Conservation (phyloP, 2,888 invertebrate species). For the Drosophila kambysellisi region DNA sequence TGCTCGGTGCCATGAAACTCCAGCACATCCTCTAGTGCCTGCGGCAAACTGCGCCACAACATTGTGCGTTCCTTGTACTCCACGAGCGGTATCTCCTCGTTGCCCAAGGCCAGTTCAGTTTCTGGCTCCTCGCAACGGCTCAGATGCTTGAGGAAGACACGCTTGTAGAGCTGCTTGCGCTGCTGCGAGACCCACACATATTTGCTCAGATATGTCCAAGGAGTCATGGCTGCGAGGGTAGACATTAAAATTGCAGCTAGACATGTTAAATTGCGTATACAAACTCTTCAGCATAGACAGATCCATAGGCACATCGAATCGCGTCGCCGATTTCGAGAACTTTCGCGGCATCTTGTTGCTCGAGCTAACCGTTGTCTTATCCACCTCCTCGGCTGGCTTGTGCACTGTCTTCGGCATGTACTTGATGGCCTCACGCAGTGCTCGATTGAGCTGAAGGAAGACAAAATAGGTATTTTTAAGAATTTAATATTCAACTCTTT, state of each 20-base stretch:
- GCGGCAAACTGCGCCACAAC: conserved; percentile 70
- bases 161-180: conserved; percentile 87
- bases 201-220: conserved; percentile 90
- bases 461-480: background rate
- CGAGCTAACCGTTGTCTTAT: conserved; percentile 62
- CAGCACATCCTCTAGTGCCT: conserved; percentile 85
- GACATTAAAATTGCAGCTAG: background rate
- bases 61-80: conserved; percentile 81
- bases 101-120: conserved; percentile 43
- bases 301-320: conserved; percentile 91
- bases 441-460: conserved; percentile 78
- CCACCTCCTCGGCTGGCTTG: conserved; percentile 57
- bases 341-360: conserved; percentile 88
- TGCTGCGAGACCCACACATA: conserved; percentile 88
- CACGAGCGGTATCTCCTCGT: conserved; percentile 60
- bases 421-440: conserved; percentile 83
- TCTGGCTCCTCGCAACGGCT: conserved; percentile 77
- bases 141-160: conserved; percentile 86
- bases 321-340: conserved; percentile 90
- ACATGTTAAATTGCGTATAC: conserved; percentile 1
- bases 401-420: conserved; percentile 70
- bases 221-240: conserved; percentile 87
- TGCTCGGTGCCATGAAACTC: conserved; percentile 84
- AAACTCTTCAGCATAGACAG: conserved; percentile 85
- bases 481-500: background rate